phyloP scores from a whole-genome alignment of 2,888 invertebrate species.

The Platycheirus rosarum region DNA sequence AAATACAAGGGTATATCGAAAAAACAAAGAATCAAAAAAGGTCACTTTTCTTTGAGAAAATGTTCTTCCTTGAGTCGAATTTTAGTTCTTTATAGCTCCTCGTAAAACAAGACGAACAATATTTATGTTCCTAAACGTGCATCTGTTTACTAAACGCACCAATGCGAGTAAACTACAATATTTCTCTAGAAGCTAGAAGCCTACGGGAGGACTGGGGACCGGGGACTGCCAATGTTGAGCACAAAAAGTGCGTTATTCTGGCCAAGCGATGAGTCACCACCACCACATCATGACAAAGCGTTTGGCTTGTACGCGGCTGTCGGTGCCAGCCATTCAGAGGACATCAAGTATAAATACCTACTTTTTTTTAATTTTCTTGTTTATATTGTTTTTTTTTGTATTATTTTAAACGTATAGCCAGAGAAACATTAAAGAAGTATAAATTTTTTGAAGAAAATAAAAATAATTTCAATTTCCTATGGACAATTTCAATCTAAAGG shows the following conservation, averaged over 20 bases:
- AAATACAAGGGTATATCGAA: no score
- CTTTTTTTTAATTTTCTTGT: constrained; percentile 19
- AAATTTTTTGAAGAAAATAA: constrained; percentile 27
- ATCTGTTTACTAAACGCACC: constrained; percentile 66
- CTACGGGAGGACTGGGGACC: neutral
- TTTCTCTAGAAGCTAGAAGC: constrained; percentile 63
- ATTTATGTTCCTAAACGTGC: constrained; percentile 65
- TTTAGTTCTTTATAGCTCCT: constrained; percentile 54
- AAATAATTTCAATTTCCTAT: constrained; percentile 32
- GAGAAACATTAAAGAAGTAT: constrained; percentile 12
- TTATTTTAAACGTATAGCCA: constrained; percentile 14
- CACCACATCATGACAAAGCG: constrained; percentile 45
- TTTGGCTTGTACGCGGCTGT: constrained; percentile 61
- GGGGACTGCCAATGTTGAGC: constrained; percentile 28
- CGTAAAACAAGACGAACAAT: constrained; percentile 49
- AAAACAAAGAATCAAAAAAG: constrained; percentile 10
- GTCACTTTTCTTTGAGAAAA: constrained; percentile 39
- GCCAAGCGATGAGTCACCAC: constrained; percentile 58
- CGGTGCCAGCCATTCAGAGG: constrained; percentile 68
- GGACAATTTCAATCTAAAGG: constrained; percentile 56
- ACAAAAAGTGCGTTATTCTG: constrained; percentile 67
- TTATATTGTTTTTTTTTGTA: neutral
- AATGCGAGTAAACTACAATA: constrained; percentile 72
- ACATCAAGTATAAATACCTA: constrained; percentile 38
- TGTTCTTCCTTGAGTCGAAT: constrained; percentile 61